Conservation (phyloP, 2,888 invertebrate species). For the Synanthedon myopaeformis region DNA sequence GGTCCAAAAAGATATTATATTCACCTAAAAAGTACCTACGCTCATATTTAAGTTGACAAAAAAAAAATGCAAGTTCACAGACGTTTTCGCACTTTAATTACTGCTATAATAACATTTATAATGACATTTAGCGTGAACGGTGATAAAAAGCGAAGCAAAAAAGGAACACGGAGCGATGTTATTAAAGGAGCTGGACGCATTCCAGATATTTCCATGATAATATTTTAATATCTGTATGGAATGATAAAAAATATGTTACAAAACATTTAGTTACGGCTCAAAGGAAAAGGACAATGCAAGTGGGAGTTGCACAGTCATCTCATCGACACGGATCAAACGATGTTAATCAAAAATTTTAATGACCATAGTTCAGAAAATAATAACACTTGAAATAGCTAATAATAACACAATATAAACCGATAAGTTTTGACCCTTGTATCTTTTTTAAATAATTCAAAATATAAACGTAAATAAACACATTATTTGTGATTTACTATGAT, state of each 20-base stretch:
- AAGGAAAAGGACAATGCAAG: conserved; percentile 51
- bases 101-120: background rate
- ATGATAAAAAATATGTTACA: conserved; percentile 46
- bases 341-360: conserved; percentile 71
- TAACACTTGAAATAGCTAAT: conserved; percentile 56
- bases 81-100: background rate
- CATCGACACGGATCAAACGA: conserved; percentile 66
- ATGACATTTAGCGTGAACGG: background rate
- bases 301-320: conserved; percentile 57
- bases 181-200: conserved; percentile 21
- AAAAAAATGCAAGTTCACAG: too few relatives aligned
- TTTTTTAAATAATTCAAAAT: too few relatives aligned
- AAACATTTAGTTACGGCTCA: conserved; percentile 59
- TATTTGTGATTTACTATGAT: too few relatives aligned
- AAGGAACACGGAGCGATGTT: background rate
- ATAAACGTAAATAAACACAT: too few relatives aligned
- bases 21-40: too few relatives aligned
- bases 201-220: conserved; percentile 41
- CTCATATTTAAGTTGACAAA: too few relatives aligned
- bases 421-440: conserved; percentile 34
- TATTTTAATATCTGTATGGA: conserved; percentile 49
- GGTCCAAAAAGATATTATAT: too few relatives aligned
- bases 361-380: conserved; percentile 69
- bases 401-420: conserved; percentile 10
- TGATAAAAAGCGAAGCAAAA: background rate